These are phyloP conservation scores for Pheosia tremula DNA, from an alignment of 2,888 invertebrate genomes.

Conservation along the genomic window DNA sequence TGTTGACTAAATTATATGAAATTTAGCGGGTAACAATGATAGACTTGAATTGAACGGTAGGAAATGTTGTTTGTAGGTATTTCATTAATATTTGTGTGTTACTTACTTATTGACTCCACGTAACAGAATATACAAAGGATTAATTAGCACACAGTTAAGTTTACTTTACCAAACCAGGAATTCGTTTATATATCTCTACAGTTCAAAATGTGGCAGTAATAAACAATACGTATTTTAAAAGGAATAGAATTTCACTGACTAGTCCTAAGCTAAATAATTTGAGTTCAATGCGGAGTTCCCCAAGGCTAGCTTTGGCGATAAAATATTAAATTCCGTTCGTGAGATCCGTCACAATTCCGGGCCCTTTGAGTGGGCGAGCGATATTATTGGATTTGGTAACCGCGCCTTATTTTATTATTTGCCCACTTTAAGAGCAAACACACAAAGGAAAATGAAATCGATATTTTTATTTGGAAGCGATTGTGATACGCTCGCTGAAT, in stretches of 20 bases:
- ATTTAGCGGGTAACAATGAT: too few relatives aligned
- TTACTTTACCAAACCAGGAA: neutral
- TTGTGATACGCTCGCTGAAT: conserved; percentile 49
- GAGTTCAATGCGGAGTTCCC: conserved; percentile 9
- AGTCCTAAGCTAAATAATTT: conserved; percentile 27
- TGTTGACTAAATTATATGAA: conserved; percentile 29
- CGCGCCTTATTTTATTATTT: conserved; percentile 55
- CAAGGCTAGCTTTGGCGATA: conserved; percentile 35
- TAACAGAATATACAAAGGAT: too few relatives aligned
- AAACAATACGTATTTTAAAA: neutral
- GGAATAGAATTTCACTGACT: conserved; percentile 6
- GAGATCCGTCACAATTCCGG: conserved; percentile 56
- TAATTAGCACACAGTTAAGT: neutral
- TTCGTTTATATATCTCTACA: neutral
- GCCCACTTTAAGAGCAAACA: conserved; percentile 50
- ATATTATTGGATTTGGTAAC: conserved; percentile 62
- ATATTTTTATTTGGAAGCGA: conserved; percentile 54
- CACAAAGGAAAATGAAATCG: conserved; percentile 59
- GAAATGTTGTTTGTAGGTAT: too few relatives aligned
- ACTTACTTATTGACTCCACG: too few relatives aligned
- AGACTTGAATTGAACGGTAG: too few relatives aligned
- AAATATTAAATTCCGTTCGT: conserved; percentile 61
- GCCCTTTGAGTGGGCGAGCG: conserved; percentile 46
- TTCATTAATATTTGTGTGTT: too few relatives aligned
- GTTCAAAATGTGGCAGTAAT: neutral